These are phyloP conservation scores for Mylabris phalerata DNA, from an alignment of 1,140 invertebrate species.

Conservation along the genomic window DNA sequence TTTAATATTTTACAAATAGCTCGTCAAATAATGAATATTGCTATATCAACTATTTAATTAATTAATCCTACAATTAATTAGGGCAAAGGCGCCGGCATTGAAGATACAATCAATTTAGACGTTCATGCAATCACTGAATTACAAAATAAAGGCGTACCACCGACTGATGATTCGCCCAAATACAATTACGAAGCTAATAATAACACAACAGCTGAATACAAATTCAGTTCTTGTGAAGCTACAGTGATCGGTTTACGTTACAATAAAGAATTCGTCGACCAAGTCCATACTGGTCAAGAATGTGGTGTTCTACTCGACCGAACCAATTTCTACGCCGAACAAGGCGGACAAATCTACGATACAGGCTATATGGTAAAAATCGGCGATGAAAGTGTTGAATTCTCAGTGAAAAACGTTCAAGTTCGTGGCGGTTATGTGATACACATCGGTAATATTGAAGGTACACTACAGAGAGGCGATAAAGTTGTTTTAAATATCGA, in stretches of 20 bases:
- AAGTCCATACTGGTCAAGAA: conserved; percentile 76
- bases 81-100: conserved; percentile 65
- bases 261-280: conserved; percentile 81
- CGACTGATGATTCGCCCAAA: conserved; percentile 88
- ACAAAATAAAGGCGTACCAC: conserved; percentile 66
- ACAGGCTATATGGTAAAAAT: conserved; percentile 90
- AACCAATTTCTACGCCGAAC: conserved; percentile 96
- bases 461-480: conserved; percentile 80
- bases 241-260: conserved; percentile 65
- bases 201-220: conserved; percentile 62
- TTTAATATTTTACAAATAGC: no score
- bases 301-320: conserved; percentile 89
- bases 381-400: conserved; percentile 81
- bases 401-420: conserved; percentile 92
- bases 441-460: conserved; percentile 85
- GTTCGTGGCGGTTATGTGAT: conserved; percentile 93
- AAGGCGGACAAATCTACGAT: conserved; percentile 98
- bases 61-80: conserved; percentile 3
- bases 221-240: conserved; percentile 57
- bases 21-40: no score
- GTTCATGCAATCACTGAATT: conserved; percentile 93
- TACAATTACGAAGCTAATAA: conserved; percentile 76
- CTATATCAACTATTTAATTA: neutral
- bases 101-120: conserved; percentile 83
- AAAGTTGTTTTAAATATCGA: conserved; percentile 78